A percentile compares a stretch with the other conserved stretches of the same genome.
These are phyloP conservation scores for Gadopsis marmoratus DNA, from an alignment of 2,797 vertebrate genomes.

Conservation along the genomic window DNA sequence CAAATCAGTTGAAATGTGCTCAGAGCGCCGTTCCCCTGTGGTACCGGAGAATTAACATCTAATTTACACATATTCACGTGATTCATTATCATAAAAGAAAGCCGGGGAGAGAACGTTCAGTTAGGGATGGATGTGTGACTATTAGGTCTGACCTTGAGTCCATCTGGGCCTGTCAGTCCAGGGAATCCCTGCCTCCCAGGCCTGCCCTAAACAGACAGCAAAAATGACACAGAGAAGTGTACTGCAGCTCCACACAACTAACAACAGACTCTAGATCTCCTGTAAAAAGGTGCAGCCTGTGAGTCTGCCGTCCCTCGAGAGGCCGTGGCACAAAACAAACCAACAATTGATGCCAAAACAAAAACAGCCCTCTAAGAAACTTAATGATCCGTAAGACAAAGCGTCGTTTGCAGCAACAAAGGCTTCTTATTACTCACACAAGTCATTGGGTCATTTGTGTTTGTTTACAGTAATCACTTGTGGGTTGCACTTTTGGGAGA, in stretches of 20 bases:
- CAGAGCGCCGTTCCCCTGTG: slow-evolving; percentile 54
- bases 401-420: slow-evolving; percentile 57
- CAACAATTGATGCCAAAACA: slow-evolving; percentile 48
- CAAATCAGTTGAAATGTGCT: slow-evolving; percentile 63
- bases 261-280: slow-evolving; percentile 30
- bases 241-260: slow-evolving; percentile 43
- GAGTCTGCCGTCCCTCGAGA: slow-evolving; percentile 29
- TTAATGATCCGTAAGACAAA: slow-evolving; percentile 64
- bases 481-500: slow-evolving; percentile 60
- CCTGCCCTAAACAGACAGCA: slow-evolving; percentile 91
- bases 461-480: slow-evolving; percentile 60
- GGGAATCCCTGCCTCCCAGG: slow-evolving; percentile 92
- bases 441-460: slow-evolving; percentile 59
- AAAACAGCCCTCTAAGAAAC: slow-evolving; percentile 48
- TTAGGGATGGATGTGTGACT: slow-evolving; percentile 52
- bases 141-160: slow-evolving; percentile 89
- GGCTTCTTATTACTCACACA: slow-evolving; percentile 46
- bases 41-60: slow-evolving; percentile 72
- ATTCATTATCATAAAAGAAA: slow-evolving; percentile 65
- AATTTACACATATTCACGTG: slow-evolving; percentile 68
- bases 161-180: slow-evolving; percentile 91
- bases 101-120: slow-evolving; percentile 53
- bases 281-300: slow-evolving; percentile 33
- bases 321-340: slow-evolving; percentile 40
- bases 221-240: slow-evolving; percentile 77